Evolutionary conservation across 2,797 vertebrate genomes (phyloP), one percentile per base, ranked within the genome.

Genomic region (Hyperoplus lanceolatus): DNA sequence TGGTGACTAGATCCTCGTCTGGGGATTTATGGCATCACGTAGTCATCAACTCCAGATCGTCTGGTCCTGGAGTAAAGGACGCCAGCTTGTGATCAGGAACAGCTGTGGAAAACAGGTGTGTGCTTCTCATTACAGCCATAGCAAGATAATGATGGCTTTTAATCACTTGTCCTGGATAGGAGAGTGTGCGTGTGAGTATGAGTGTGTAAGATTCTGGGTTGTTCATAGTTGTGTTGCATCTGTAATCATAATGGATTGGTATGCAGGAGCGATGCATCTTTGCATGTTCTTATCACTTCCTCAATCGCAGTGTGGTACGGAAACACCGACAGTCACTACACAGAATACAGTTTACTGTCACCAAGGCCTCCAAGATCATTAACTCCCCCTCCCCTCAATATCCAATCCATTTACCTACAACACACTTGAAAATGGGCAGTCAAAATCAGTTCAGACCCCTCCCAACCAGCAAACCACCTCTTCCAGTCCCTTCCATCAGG

Each of bases 31-130:
- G 74, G 79, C 87, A 80, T 82, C 82, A 73, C 80, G 81, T 60
- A 82, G 81, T 83, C 82, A 82, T 94, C 88, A 87, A 85, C 91
- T 88, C 86, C 73, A 69, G 78, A 88, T 74, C 77, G 74, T 70
- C 81, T 84, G 83, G 84, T 80, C 72, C 56, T 49, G 66, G 77
- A 88, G 87, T 79, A 73, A 86, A 92, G 85, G 86, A 84, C 65
- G 62, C 68, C 87, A 85, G 91, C 90, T 92, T 88, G 90, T 82
- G 90, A 88, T 80, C 8, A 18, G 65, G 73, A 92, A 77, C 93
- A 94, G 92, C 88, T 93, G 93, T 77, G 72, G 63, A 64, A 86
- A 90, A 91, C 91, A 94, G 93, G 93, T 94, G 93, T 90, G 91
- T 59, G 88, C 70, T 87, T 84, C 90, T 90, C 90, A 88, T 90